A percentile compares a stretch with the other conserved stretches of the same genome.
phyloP scores from a whole-genome alignment of 1,140 invertebrate genomes.

The Aphis craccivora region DNA sequence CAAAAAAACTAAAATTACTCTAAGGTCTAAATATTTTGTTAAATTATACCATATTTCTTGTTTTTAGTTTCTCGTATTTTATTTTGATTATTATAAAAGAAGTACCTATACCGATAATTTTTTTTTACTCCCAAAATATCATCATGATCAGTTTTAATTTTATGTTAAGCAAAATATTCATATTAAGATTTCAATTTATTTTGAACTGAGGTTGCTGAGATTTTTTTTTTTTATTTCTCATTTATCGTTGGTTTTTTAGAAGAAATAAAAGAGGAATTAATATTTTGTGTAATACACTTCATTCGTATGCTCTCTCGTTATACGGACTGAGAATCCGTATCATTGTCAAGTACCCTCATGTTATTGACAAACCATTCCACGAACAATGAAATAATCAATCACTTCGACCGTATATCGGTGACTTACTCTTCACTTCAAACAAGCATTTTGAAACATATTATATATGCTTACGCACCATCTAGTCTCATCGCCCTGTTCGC shows the following conservation, averaged over 20 bases:
- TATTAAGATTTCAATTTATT: background rate
- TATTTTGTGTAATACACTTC: slow-evolving; percentile 23
- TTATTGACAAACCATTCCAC: slow-evolving; percentile 30
- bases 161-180: background rate
- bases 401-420: slow-evolving; percentile 17
- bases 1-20: too few relatives aligned
- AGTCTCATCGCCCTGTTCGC: background rate
- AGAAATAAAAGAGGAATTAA: slow-evolving; percentile 21
- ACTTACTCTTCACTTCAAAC: slow-evolving; percentile 1
- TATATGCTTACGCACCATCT: background rate
- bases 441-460: slow-evolving; percentile 6
- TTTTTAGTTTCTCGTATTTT: too few relatives aligned
- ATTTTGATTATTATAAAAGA: too few relatives aligned
- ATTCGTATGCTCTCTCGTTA: slow-evolving; percentile 4
- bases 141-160: background rate
- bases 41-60: too few relatives aligned
- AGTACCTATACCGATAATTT: too few relatives aligned
- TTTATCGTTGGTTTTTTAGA: background rate
- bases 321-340: background rate
- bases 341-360: slow-evolving; percentile 32
- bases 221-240: background rate
- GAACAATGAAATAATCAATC: slow-evolving; percentile 57
- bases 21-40: too few relatives aligned
- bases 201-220: background rate
- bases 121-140: background rate